These are phyloP conservation scores for Mustela nigripes DNA, from an alignment of 2,113 vertebrate genomes.

Conservation along the genomic window DNA sequence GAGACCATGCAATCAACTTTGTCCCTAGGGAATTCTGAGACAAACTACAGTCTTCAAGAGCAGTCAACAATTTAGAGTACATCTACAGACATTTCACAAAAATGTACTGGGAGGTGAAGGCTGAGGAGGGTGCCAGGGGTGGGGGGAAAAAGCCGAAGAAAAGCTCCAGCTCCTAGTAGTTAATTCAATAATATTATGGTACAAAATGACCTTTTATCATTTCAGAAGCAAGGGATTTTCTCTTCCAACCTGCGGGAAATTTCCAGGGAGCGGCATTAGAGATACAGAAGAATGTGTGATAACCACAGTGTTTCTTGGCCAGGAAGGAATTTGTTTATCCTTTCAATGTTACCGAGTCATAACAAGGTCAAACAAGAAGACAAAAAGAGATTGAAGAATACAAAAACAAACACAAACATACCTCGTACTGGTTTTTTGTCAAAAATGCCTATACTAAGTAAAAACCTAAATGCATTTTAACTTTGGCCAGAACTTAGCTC, in stretches of 20 bases:
- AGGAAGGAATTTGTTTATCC: background rate
- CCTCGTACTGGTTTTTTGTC: background rate
- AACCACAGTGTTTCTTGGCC: background rate
- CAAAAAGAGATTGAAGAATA: background rate
- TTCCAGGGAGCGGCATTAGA: background rate
- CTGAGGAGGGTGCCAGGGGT: background rate
- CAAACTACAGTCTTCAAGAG: background rate
- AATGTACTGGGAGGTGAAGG: background rate
- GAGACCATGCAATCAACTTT: background rate
- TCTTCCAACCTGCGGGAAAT: background rate
- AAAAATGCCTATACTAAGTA: background rate
- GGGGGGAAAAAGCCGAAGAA: background rate
- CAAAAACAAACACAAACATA: background rate
- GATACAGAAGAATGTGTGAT: background rate
- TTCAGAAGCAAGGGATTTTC: background rate
- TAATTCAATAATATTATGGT: background rate
- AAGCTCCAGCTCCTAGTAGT: background rate
- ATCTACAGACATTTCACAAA: background rate
- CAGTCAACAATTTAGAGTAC: background rate
- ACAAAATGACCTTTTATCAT: background rate
- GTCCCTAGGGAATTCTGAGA: slow-evolving; percentile 10
- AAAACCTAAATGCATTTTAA: background rate
- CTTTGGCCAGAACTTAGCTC: background rate
- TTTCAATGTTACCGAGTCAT: background rate
- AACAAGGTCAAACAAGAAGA: slow-evolving; percentile 4